These are phyloP conservation scores for Diplolepis rosae DNA, from an alignment of 2,888 invertebrate species.

Conservation along the genomic window DNA sequence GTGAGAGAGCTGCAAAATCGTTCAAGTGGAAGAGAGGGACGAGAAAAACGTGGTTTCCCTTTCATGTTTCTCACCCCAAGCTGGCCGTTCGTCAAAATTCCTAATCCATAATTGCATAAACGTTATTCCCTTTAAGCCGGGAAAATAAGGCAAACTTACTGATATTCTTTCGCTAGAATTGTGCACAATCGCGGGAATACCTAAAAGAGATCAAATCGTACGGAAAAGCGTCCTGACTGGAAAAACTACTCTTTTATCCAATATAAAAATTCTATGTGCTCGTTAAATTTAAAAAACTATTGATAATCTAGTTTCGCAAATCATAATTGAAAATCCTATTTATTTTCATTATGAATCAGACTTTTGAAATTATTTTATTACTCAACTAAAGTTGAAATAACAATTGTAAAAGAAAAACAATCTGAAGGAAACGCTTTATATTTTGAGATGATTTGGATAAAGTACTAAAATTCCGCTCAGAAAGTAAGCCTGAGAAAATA, in stretches of 20 bases:
- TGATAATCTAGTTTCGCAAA: no score
- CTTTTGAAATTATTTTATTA: no score
- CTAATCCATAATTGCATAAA: constrained; percentile 59
- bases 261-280: neutral
- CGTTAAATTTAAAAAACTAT: constrained; percentile 15
- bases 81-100: constrained; percentile 51
- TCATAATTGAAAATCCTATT: no score
- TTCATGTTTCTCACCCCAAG: constrained; percentile 57
- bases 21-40: constrained; percentile 40
- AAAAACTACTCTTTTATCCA: constrained; percentile 33
- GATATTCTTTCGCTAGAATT: constrained; percentile 11
- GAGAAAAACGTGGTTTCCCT: constrained; percentile 49
- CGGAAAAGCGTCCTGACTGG: constrained; percentile 46
- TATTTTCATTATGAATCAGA: no score
- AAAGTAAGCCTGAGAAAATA: no score
- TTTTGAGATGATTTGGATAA: no score
- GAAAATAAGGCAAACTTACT: constrained; percentile 37
- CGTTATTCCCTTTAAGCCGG: constrained; percentile 45
- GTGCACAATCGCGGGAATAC: constrained; percentile 4
- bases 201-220: constrained; percentile 44
- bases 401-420: no score
- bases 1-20: constrained; percentile 13
- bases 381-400: no score
- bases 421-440: no score
- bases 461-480: no score